Percentiles rank a stretch among this genome's conserved stretches.
phyloP scores from a whole-genome alignment of 2,888 invertebrate genomes.

The Diplolepis rosae region DNA sequence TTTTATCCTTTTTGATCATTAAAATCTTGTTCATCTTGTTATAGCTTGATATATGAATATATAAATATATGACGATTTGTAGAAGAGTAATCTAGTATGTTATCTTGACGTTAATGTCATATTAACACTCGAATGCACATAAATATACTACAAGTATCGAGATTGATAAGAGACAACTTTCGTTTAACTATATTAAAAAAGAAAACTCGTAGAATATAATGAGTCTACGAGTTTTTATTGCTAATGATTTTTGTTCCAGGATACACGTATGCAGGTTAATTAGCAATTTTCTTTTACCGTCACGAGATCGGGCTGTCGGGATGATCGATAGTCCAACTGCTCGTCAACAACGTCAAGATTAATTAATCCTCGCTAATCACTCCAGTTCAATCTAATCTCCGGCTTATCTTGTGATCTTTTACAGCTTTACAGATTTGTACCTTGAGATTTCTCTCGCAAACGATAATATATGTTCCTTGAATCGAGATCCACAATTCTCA shows the following conservation, averaged over 20 bases:
- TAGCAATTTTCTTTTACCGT: constrained; percentile 14
- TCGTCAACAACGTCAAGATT: constrained; percentile 24
- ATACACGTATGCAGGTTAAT: background rate
- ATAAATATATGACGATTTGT: no score
- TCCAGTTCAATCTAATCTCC: constrained; percentile 17
- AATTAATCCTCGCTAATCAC: constrained; percentile 31
- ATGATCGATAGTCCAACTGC: constrained; percentile 12
- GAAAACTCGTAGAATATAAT: constrained; percentile 1
- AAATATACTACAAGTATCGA: background rate
- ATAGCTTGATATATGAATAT: no score
- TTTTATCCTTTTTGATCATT: no score
- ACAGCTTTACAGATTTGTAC: background rate
- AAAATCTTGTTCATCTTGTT: no score
- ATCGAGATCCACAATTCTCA: background rate
- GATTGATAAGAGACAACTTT: background rate
- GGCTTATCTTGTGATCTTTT: constrained; percentile 18
- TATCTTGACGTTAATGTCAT: background rate
- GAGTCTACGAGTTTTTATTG: background rate
- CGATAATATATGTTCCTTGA: constrained; percentile 10
- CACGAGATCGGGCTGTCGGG: constrained; percentile 5
- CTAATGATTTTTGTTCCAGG: background rate
- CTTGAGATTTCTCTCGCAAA: background rate
- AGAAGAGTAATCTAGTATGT: background rate
- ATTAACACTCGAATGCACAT: background rate
- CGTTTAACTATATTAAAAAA: constrained; percentile 8